phyloP scores from a whole-genome alignment of 2,113 vertebrate species.

The Nanger granti region DNA sequence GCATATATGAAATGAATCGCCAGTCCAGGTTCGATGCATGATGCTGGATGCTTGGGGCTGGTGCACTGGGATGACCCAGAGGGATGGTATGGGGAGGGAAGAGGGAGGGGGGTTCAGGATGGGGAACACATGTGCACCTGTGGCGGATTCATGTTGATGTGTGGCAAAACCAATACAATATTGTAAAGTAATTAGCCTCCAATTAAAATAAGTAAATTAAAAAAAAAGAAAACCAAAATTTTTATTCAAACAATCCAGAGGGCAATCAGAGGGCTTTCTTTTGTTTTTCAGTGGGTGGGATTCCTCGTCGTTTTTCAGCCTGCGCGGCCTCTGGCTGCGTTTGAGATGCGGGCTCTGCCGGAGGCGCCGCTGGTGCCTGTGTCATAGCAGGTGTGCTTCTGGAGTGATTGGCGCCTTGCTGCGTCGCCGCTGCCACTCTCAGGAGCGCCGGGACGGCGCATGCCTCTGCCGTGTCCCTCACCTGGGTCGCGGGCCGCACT shows the following conservation, averaged over 20 bases:
- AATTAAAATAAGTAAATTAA: too few relatives aligned
- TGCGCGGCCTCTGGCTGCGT: neutral
- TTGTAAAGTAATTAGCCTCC: too few relatives aligned
- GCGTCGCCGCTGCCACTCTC: fast-evolving
- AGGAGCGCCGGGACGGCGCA: neutral
- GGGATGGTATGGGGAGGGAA: too few relatives aligned
- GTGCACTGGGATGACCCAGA: too few relatives aligned
- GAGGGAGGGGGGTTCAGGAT: too few relatives aligned
- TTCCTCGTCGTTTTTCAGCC: neutral
- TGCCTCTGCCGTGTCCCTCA: neutral
- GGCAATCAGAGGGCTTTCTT: neutral
- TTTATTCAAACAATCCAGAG: neutral
- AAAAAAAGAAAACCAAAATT: neutral
- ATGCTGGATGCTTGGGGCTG: too few relatives aligned
- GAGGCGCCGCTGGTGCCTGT: neutral
- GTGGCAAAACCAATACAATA: too few relatives aligned
- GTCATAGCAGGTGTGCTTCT: neutral
- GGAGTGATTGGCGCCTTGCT: neutral
- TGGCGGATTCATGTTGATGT: too few relatives aligned
- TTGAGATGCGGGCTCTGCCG: neutral
- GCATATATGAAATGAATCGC: too few relatives aligned
- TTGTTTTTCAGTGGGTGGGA: neutral
- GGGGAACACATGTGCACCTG: too few relatives aligned
- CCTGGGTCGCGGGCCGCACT: neutral
- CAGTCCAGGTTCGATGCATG: too few relatives aligned